Conservation (phyloP, 1,140 invertebrate genomes). For the Palaemon carinicauda region DNA sequence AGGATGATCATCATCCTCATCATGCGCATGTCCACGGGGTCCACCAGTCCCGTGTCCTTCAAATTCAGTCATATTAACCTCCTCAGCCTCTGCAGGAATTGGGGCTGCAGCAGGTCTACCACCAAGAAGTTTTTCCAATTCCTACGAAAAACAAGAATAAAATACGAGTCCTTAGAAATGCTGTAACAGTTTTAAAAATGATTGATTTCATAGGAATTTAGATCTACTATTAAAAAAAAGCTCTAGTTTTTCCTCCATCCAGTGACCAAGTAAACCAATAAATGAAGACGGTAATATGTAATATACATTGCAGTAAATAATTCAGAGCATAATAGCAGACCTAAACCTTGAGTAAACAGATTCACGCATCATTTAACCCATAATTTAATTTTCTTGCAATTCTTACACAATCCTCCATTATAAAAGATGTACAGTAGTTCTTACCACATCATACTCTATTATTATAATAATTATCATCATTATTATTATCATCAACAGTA, state of each 20-base stretch:
- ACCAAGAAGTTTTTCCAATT: conserved; percentile 77
- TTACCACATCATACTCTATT: too few relatives aligned
- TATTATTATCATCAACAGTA: too few relatives aligned
- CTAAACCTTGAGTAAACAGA: too few relatives aligned
- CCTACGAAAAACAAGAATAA: conserved; percentile 63
- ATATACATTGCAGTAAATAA: background rate
- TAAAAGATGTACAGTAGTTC: too few relatives aligned
- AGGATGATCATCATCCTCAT: conserved; percentile 75
- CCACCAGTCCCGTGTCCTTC: conserved; percentile 69
- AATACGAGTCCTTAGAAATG: too few relatives aligned
- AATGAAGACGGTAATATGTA: background rate
- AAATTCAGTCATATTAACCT: conserved; percentile 82
- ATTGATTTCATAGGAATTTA: background rate
- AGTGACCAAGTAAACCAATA: background rate
- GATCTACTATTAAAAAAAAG: too few relatives aligned
- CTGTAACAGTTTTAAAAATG: background rate
- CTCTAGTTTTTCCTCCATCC: background rate
- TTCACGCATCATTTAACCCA: too few relatives aligned
- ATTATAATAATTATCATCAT: too few relatives aligned
- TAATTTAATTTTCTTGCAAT: too few relatives aligned
- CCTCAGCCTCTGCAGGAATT: conserved; percentile 79
- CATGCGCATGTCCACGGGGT: conserved; percentile 73
- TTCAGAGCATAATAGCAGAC: too few relatives aligned
- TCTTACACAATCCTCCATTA: too few relatives aligned
- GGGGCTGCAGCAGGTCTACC: conserved; percentile 74